phyloP scores from a whole-genome alignment of 2,797 vertebrate genomes.

The Enteromius treurensis region DNA sequence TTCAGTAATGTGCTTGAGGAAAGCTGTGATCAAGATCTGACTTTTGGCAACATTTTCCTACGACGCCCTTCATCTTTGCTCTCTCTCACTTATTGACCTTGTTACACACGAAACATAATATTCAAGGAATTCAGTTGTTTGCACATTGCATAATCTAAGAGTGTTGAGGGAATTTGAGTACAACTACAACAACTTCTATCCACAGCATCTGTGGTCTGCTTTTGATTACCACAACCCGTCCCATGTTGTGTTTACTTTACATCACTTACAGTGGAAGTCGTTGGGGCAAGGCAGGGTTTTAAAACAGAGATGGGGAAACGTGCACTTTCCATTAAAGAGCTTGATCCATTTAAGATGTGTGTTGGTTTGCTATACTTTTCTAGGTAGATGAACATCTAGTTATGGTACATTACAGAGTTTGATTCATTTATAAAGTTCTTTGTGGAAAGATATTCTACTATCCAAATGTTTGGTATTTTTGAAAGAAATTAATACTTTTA shows the following conservation, averaged over 20 bases:
- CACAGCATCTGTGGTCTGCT: background rate
- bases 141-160: background rate
- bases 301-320: background rate
- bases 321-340: background rate
- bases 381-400: too few relatives aligned
- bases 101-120: background rate
- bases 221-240: background rate
- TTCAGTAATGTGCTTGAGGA: constrained; percentile 28
- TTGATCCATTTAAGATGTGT: background rate
- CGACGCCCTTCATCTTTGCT: background rate
- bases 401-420: background rate
- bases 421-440: background rate
- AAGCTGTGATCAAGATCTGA: constrained; percentile 56
- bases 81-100: constrained; percentile 15
- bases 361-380: background rate
- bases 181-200: background rate
- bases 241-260: background rate
- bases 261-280: background rate
- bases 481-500: background rate
- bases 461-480: background rate
- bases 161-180: constrained; percentile 20
- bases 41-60: constrained; percentile 5
- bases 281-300: background rate
- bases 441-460: background rate
- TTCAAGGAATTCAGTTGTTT: constrained; percentile 12